These are phyloP conservation scores for Aphis gossypii DNA, from an alignment of 1,140 invertebrate genomes.

Conservation along the genomic window DNA sequence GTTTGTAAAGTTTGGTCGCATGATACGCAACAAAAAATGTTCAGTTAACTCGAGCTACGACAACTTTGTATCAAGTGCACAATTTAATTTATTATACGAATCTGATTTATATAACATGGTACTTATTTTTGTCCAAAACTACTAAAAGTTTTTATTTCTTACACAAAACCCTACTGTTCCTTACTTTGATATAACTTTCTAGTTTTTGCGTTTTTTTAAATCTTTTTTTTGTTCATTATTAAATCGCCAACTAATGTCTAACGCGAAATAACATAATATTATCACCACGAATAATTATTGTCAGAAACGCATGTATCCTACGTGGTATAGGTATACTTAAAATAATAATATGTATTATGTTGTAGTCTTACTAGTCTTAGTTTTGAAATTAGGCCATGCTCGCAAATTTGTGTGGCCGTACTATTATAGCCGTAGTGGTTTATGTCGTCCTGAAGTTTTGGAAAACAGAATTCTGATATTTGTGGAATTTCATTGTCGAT, in stretches of 20 bases:
- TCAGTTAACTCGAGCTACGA: not conserved
- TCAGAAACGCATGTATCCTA: too few species aligned
- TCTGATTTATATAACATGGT: too few species aligned
- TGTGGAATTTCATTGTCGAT: not conserved
- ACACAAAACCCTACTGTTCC: not conserved
- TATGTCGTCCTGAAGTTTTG: not conserved
- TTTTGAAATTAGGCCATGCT: not conserved
- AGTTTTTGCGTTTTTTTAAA: not conserved
- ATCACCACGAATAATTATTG: too few species aligned
- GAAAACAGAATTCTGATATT: not conserved
- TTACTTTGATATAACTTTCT: not conserved
- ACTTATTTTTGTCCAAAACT: not conserved
- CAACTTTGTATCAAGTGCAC: not conserved
- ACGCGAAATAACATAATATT: too few species aligned
- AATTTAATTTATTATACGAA: not conserved
- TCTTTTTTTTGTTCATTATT: too few species aligned
- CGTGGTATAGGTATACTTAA: not conserved
- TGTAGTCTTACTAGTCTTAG: not conserved
- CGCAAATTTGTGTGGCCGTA: not conserved
- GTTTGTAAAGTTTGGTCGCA: not conserved
- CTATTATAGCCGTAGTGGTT: not conserved
- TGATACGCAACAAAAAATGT: not conserved
- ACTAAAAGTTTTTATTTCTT: not conserved
- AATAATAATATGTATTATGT: not conserved
- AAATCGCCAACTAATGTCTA: too few species aligned